These are phyloP conservation scores for Platerodrilus igneus DNA, from an alignment of 2,888 invertebrate species.

Conservation along the genomic window DNA sequence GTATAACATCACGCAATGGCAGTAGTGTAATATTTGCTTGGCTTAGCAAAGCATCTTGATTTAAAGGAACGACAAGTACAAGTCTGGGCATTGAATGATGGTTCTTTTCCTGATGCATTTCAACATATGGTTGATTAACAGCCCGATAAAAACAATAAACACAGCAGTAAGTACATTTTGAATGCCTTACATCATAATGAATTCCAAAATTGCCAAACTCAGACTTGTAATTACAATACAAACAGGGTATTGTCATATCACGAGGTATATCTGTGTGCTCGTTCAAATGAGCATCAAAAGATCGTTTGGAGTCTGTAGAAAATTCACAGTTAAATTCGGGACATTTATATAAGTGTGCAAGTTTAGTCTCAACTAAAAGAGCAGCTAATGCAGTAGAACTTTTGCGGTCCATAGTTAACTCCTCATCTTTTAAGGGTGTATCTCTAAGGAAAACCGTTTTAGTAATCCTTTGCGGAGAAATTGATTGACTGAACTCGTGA, in stretches of 20 bases:
- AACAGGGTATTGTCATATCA: slow-evolving; percentile 42
- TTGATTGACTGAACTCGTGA: too few species aligned
- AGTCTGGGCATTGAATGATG: slow-evolving; percentile 37
- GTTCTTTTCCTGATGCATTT: slow-evolving; percentile 52
- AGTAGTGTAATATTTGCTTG: slow-evolving; percentile 19
- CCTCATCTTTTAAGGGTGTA: slow-evolving; percentile 27
- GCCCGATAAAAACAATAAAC: slow-evolving; percentile 65
- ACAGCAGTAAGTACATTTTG: slow-evolving; percentile 59
- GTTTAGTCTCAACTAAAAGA: slow-evolving; percentile 43
- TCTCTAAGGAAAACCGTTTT: slow-evolving; percentile 19
- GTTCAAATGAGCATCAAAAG: slow-evolving; percentile 47
- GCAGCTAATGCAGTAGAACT: slow-evolving; percentile 31
- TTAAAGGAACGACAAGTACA: slow-evolving; percentile 33
- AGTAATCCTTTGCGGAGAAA: too few species aligned
- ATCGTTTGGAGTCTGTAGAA: slow-evolving; percentile 41
- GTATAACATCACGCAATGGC: slow-evolving; percentile 30
- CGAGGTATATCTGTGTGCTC: slow-evolving; percentile 35
- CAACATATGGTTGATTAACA: slow-evolving; percentile 55
- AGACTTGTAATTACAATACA: slow-evolving; percentile 50
- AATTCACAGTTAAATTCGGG: slow-evolving; percentile 52
- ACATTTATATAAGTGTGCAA: slow-evolving; percentile 54
- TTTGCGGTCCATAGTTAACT: slow-evolving; percentile 33
- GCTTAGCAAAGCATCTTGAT: slow-evolving; percentile 29
- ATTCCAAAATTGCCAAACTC: slow-evolving; percentile 41
- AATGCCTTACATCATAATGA: slow-evolving; percentile 61